A percentile compares a stretch with the other conserved stretches of the same genome.
Evolutionary conservation across 2,888 invertebrate genomes (phyloP).

Genomic region (Hoplodrina blanda): DNA sequence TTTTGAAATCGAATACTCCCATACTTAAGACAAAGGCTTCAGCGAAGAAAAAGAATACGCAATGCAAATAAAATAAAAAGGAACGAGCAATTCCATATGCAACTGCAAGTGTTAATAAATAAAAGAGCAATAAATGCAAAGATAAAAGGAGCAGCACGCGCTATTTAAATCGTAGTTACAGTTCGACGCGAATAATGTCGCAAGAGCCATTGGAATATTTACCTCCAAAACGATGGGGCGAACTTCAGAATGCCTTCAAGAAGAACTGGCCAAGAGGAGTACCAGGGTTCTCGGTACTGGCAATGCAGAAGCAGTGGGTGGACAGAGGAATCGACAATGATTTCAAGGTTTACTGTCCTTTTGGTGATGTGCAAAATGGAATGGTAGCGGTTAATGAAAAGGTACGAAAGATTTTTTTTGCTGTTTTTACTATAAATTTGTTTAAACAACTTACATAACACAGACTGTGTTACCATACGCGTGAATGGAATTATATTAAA

Average conservation of each 20-base stretch:
- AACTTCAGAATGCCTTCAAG: background rate
- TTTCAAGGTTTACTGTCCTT: constrained; percentile 82
- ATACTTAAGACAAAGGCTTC: too few species aligned
- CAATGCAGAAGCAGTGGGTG: constrained; percentile 76
- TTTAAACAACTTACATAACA: too few species aligned
- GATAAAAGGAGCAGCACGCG: background rate
- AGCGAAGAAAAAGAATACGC: background rate
- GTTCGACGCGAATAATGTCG: background rate
- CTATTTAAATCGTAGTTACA: background rate
- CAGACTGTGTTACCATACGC: background rate
- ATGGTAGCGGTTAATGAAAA: constrained; percentile 76
- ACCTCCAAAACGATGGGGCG: background rate
- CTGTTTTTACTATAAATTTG: too few species aligned
- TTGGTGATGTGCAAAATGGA: constrained; percentile 79
- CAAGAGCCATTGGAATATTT: background rate
- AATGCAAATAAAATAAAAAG: background rate
- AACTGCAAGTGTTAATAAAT: too few species aligned
- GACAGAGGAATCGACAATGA: constrained; percentile 68
- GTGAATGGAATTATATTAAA: background rate
- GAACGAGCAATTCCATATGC: too few species aligned
- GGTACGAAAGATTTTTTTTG: constrained; percentile 62
- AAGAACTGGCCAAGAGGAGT: background rate
- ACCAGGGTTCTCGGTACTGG: constrained; percentile 69
- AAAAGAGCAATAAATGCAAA: background rate
- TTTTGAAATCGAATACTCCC: too few species aligned